Evolutionary conservation across 2,888 invertebrate genomes (phyloP), one percentile per base, ranked within the genome.

Genomic region (Brenthis ino): DNA sequence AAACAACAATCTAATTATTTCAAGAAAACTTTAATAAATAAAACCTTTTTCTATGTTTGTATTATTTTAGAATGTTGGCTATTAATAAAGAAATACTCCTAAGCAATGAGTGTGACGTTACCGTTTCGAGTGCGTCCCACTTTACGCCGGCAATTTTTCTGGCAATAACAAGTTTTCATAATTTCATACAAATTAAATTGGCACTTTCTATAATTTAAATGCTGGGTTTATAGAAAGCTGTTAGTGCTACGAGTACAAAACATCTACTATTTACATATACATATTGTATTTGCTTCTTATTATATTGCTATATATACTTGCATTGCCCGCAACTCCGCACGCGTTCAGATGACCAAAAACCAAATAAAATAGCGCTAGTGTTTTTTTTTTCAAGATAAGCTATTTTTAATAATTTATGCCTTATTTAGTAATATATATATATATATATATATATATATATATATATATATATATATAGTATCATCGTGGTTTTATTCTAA

Each of bases 41-140:
- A 11, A 37, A 56, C 28, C 37, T 56, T 56, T 14, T 11, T 28
- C 4, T 11, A 28, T 37, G 16, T 37, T 56, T 56, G 33, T 33
- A 33, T 56, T n/a, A 28, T 24, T 14, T 58, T 14, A 58, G 3
- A 16, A 24, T 47, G 2, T 28, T 4, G 24, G n/a, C 14, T 47
- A 13, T 16, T 24, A 24, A n/a, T 47, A 47, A 47, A 43, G 3
- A 57, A 3, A 13, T 1, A 57, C 43, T 57, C 14, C 3, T 24
- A 58, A 28, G 24, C 48, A 11, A 24, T 58, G 8, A 53, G n/a
- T 33, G 28, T 8, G 67, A 69, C 73, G 72, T 75, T 74, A 74
- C 68, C 57, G 66, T 65, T 71, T 68, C 57, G 69, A 76, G 73
- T 72, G 70, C 70, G 72, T 68, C 65, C 73, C 65, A 76, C 70